Evolutionary conservation across 2,113 vertebrate genomes (phyloP).

Genomic region (Anolis sagrei): DNA sequence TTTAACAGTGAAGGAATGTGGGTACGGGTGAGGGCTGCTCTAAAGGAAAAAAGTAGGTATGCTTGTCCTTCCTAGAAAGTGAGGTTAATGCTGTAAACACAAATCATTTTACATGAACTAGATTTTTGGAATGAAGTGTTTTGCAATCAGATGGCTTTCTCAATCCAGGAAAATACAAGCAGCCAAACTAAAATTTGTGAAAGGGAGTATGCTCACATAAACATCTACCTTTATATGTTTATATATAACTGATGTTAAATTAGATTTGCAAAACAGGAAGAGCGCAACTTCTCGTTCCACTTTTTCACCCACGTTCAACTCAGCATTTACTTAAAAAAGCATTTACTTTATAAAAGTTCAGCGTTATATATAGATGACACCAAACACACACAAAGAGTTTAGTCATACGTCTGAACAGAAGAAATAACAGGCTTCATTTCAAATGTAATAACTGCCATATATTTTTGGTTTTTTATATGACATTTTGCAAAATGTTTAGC

Average conservation of each 20-base stretch:
- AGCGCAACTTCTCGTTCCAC: neutral
- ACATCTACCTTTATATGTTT: neutral
- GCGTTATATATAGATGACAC: neutral
- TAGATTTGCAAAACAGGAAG: neutral
- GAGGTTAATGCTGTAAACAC: neutral
- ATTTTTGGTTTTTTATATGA: neutral
- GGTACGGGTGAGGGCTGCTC: neutral
- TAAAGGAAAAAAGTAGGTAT: neutral
- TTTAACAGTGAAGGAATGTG: too few species aligned
- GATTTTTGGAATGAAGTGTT: neutral
- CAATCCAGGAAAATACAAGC: neutral
- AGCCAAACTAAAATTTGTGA: neutral
- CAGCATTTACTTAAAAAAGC: neutral
- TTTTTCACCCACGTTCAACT: neutral
- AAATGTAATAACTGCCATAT: accelerated
- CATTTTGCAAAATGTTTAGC: neutral
- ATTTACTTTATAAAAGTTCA: neutral
- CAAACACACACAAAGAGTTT: neutral
- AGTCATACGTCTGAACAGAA: conserved; percentile 11
- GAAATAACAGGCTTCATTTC: neutral
- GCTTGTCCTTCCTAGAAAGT: neutral
- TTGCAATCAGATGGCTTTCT: neutral
- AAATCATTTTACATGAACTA: neutral
- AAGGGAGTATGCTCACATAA: neutral
- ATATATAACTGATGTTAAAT: neutral